These are phyloP conservation scores for Phasianus colchicus DNA, from an alignment of 2,113 vertebrate genomes.

Conservation along the genomic window DNA sequence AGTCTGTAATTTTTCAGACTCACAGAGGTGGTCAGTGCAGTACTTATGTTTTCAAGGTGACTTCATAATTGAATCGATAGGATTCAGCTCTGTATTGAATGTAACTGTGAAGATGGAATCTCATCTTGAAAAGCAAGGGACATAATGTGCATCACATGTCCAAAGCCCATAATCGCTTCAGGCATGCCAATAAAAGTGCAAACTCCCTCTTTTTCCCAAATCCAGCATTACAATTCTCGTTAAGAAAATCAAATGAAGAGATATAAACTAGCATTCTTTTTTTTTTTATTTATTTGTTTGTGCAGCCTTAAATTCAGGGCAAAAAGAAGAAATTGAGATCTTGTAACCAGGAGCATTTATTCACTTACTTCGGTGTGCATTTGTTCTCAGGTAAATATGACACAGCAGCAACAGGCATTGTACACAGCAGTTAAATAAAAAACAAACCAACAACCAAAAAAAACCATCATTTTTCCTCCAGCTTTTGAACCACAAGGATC, in stretches of 20 bases:
- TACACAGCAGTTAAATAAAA: not conserved
- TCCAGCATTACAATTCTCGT: constrained; percentile 46
- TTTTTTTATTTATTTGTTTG: not conserved
- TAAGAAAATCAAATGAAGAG: constrained; percentile 34
- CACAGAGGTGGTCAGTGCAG: not conserved
- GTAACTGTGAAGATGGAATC: constrained; percentile 1
- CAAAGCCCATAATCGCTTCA: not conserved
- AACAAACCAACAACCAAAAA: too few species aligned
- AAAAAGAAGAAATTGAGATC: not conserved
- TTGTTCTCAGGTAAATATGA: constrained; percentile 21
- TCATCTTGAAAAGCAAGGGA: constrained; percentile 25
- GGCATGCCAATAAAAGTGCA: constrained; percentile 22
- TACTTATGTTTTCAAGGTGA: constrained; percentile 46
- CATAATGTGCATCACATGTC: not conserved
- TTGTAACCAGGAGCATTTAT: constrained; percentile 33
- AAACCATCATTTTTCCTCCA: not conserved
- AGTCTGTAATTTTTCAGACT: constrained; percentile 57
- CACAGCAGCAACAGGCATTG: not conserved
- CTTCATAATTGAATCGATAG: constrained; percentile 43
- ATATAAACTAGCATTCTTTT: constrained; percentile 31
- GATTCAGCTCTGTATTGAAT: not conserved
- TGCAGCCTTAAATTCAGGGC: not conserved
- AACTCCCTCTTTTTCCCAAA: not conserved
- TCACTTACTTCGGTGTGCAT: not conserved
- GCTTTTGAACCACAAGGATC: constrained; percentile 9